Evolutionary conservation across 2,888 invertebrate species (phyloP), one percentile per base, ranked within the genome.

Genomic region (Ferdinandea cuprea): DNA sequence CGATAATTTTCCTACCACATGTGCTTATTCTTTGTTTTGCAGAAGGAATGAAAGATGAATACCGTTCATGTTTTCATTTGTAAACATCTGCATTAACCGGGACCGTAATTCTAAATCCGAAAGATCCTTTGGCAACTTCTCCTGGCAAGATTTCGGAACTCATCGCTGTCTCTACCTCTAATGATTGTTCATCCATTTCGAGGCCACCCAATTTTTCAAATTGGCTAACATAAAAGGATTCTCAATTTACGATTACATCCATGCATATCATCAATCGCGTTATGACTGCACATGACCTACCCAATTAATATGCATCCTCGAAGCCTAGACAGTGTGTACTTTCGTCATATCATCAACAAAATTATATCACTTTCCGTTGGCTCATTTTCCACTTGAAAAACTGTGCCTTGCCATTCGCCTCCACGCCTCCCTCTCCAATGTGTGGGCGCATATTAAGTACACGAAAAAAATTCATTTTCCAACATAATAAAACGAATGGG

Each of bases 381-480:
- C 71, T 78, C 71, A 58, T 78, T 78, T 74, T 80, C 56, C 40
- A 58, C 74, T 76, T 61, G 58, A 69, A 46, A 56, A 66, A 44
- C 17, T 42, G 9, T 8, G 11, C n/a, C n/a, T n/a, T n/a, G 37
- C 35, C 35, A 35, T 46, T n/a, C n/a, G n/a, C 15, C 52, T 13
- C 32, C 66, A 13, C 17, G 15, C 32, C 30, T 25, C 15, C 66
- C n/a, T 1, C 52, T n/a, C n/a, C n/a, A n/a, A 35, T 37, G 35
- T 40, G 37, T 58, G 50, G 63, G 28, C 48, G 4, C 42, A 74
- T 73, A 66, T 74, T 59, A 35, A 63, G 56, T 50, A 13, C 69
- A 42, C 1, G 56, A 58, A 46, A 52, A 48, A 54, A 15, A 17
- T 69, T 25, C 44, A 78, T 78, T 58, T 58, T 78, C 66, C 44